Percentiles rank a stretch among this genome's conserved stretches.
Evolutionary conservation across 2,888 invertebrate genomes (phyloP).

Genomic region (Leucozona laternaria): DNA sequence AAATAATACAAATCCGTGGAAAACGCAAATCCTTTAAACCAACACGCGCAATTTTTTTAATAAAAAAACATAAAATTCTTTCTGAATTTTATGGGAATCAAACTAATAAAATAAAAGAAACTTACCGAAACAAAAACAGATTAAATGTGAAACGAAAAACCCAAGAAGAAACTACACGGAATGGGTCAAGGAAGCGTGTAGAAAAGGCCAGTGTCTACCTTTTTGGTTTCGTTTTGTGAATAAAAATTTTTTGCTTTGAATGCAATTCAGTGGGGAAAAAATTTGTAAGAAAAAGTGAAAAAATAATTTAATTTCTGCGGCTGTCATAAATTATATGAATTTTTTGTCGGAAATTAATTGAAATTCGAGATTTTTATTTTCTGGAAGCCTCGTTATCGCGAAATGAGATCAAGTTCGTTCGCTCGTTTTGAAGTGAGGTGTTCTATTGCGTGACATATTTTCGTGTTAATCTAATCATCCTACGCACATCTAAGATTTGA

Average conservation of each 20-base stretch:
- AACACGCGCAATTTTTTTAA: constrained; percentile 56
- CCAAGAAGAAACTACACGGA: neutral
- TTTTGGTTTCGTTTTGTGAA: constrained; percentile 36
- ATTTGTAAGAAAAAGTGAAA: constrained; percentile 21
- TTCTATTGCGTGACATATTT: constrained; percentile 65
- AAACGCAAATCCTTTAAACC: constrained; percentile 30
- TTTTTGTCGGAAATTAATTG: neutral
- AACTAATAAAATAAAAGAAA: neutral
- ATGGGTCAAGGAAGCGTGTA: constrained; percentile 45
- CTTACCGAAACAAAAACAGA: neutral
- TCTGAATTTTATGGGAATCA: constrained; percentile 1
- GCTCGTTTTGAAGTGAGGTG: constrained; percentile 37
- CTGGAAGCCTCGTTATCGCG: constrained; percentile 24
- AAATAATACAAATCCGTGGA: constrained; percentile 37
- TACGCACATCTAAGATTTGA: neutral
- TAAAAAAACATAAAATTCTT: constrained; percentile 18
- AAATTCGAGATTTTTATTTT: constrained; percentile 4
- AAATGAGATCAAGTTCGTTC: constrained; percentile 44
- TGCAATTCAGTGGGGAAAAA: constrained; percentile 12
- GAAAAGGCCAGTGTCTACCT: constrained; percentile 43
- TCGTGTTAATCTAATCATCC: constrained; percentile 12
- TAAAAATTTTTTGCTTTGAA: constrained; percentile 52
- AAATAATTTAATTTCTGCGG: neutral
- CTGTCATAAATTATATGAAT: neutral
- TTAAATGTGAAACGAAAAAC: constrained; percentile 6